Percentiles rank a stretch among this genome's conserved stretches.
Evolutionary conservation across 2,113 vertebrate genomes (phyloP).

Genomic region (Misgurnus anguillicaudatus): DNA sequence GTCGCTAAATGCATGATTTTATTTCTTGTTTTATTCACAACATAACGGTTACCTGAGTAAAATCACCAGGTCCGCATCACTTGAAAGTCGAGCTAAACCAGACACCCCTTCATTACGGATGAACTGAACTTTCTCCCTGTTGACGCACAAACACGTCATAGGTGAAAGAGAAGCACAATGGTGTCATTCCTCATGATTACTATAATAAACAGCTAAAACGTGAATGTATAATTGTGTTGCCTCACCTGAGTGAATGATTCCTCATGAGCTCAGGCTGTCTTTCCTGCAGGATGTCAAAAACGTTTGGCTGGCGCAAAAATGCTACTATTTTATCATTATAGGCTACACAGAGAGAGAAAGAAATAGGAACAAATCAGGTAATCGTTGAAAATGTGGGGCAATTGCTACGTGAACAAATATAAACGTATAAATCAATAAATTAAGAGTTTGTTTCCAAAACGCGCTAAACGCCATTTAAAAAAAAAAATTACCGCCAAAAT

Average conservation of each 20-base stretch:
- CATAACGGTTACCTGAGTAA: slow-evolving; percentile 82
- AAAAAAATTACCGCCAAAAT: too few species aligned
- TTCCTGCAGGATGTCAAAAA: slow-evolving; percentile 95
- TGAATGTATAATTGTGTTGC: background rate
- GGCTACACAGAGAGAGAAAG: slow-evolving; percentile 69
- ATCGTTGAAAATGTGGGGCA: too few species aligned
- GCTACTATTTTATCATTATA: slow-evolving; percentile 98
- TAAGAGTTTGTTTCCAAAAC: too few species aligned
- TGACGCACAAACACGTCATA: background rate
- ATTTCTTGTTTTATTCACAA: background rate
- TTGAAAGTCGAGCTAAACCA: slow-evolving; percentile 92
- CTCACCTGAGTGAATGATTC: slow-evolving; percentile 94
- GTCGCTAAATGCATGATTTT: background rate
- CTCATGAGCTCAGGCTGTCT: slow-evolving; percentile 90
- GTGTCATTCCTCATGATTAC: background rate
- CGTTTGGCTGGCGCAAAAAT: slow-evolving; percentile 92
- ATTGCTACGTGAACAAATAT: too few species aligned
- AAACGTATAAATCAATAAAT: too few species aligned
- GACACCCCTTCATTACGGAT: slow-evolving; percentile 93
- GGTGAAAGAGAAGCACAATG: slow-evolving; percentile 80
- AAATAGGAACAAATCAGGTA: background rate
- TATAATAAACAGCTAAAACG: background rate
- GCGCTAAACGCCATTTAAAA: too few species aligned
- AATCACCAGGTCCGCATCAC: slow-evolving; percentile 98
- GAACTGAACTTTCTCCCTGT: slow-evolving; percentile 77